phyloP scores from a whole-genome alignment of 2,888 invertebrate species.

The Drosophila gaucha region DNA sequence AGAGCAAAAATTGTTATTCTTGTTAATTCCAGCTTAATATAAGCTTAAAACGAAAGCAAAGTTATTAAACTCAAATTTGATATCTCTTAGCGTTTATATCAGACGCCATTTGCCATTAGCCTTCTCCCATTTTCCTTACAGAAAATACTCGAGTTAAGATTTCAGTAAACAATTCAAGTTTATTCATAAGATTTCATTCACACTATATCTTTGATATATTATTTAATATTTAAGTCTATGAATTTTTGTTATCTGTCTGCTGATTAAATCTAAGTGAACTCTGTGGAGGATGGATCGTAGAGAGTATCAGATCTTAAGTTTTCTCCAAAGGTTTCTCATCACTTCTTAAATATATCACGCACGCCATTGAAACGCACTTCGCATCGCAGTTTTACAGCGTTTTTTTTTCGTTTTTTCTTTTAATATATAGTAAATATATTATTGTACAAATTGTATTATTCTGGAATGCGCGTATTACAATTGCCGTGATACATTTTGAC shows the following conservation, averaged over 20 bases:
- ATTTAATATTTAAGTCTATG: constrained; percentile 26
- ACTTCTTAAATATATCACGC: background rate
- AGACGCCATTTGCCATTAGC: no score
- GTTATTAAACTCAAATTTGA: no score
- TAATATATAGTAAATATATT: constrained; percentile 12
- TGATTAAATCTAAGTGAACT: background rate
- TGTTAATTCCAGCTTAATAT: no score
- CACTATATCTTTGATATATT: constrained; percentile 31
- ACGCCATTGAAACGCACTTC: background rate
- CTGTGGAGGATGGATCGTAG: background rate
- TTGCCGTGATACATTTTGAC: constrained; percentile 91
- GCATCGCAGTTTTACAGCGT: background rate
- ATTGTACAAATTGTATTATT: constrained; percentile 59
- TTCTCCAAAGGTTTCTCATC: background rate
- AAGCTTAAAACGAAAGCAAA: no score
- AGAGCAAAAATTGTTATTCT: no score
- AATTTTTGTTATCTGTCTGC: no score
- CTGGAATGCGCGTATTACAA: constrained; percentile 89
- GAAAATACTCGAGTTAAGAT: background rate
- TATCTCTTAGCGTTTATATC: no score
- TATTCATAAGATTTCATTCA: constrained; percentile 17
- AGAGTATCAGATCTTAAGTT: background rate
- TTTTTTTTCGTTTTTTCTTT: no score
- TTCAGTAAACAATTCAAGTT: constrained; percentile 4
- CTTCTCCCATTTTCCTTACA: no score